Base-by-base conservation (phyloP, 2,797 vertebrate species). In the Rhincodon typus region DNA sequence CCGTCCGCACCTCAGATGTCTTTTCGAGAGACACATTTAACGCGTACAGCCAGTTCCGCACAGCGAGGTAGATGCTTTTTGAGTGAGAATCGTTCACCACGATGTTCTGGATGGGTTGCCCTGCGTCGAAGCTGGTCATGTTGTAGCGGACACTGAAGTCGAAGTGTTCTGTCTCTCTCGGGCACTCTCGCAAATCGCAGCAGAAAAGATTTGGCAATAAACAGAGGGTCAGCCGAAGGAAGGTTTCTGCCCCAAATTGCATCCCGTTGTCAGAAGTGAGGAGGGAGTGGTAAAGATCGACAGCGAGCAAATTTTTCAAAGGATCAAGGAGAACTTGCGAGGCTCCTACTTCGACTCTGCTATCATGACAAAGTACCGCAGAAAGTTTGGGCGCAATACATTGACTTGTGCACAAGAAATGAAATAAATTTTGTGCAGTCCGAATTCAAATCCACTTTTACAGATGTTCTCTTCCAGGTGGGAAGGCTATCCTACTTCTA, bases 71-170 rank as follows among this genome's bases (percentile, higher is more conserved):
- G 53, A 98, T 96, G 0, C 98, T 97, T 94, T 23, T 96, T 96
- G 0, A 97, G 38, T 97, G 25, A 34, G 8, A 17, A 0, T 97
- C 97, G 50, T 98, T 98, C 96, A 98, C 96, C 0, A 98, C 98
- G 0, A 99, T 96, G 19, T 98, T 99, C 97, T 99, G 99, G 94
- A 99, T 98, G 0, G 97, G 97, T 77, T 97, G 97, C 2, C 96
- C 90, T 0, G 98, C 97, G 0, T 98, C 97, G 67, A 98, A 98
- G 96, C 97, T 97, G 34, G 98, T 98, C 96, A 99, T 97, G 0
- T 96, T 84, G 94, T 99, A 99, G 67, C 97, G 96, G 77, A 99
- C 96, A 0, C 98, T 98, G 96, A 98, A 99, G 97, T 99, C 97
- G 95, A 77, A 50, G 17, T 74, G 42, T 12, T 34, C 3, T 6